phyloP scores from a whole-genome alignment of 2,888 invertebrate species.

The Scaptomyza reducta region DNA sequence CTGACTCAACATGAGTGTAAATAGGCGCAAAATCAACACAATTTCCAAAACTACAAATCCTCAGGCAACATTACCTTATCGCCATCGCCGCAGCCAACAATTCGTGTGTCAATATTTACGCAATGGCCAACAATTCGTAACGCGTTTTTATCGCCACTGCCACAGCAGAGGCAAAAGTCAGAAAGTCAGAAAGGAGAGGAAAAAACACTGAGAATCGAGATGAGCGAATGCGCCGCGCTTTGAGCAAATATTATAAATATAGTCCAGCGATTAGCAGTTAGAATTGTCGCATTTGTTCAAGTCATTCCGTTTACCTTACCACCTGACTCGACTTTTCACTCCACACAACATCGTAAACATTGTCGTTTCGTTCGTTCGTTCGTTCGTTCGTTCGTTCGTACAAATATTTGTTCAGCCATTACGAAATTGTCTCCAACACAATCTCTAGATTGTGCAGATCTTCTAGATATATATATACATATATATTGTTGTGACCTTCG shows the following conservation, averaged over 20 bases:
- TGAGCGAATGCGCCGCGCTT: slow-evolving; percentile 2
- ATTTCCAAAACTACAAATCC: neutral
- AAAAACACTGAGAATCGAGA: slow-evolving; percentile 7
- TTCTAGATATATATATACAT: neutral
- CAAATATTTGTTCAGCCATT: slow-evolving; percentile 47
- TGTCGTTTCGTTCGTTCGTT: too few relatives aligned
- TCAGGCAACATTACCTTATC: slow-evolving; percentile 44
- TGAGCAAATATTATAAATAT: slow-evolving; percentile 60
- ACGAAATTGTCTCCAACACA: slow-evolving; percentile 3
- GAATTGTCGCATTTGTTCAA: slow-evolving; percentile 42
- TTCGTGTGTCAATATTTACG: slow-evolving; percentile 51
- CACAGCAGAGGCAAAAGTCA: neutral
- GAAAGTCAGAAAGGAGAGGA: neutral
- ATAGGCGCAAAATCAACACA: slow-evolving; percentile 32
- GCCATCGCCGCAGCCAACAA: neutral
- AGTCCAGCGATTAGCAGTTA: slow-evolving; percentile 31
- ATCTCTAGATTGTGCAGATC: neutral
- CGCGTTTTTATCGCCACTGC: slow-evolving; percentile 32
- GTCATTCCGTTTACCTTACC: slow-evolving; percentile 36
- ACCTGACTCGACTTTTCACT: slow-evolving; percentile 31
- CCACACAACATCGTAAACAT: neutral
- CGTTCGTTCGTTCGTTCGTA: too few relatives aligned
- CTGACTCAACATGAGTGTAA: slow-evolving; percentile 22
- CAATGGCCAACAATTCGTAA: slow-evolving; percentile 7
- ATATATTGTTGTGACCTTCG: neutral